A percentile compares a stretch with the other conserved stretches of the same genome.
Conservation (phyloP, 2,113 vertebrate genomes). For the Lampris megalopsis region DNA sequence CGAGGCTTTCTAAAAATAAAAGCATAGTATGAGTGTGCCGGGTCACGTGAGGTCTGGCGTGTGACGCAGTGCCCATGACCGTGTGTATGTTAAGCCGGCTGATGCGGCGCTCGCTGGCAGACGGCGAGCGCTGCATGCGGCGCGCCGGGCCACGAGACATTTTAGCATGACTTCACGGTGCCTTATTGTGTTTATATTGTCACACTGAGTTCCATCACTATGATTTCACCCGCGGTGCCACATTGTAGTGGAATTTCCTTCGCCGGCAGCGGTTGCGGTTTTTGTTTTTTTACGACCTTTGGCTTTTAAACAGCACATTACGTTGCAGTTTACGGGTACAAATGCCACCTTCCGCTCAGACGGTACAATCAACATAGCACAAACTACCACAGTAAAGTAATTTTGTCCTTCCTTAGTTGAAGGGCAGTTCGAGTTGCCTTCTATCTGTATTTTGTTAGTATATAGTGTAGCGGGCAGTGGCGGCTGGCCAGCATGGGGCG, state of each 20-base stretch:
- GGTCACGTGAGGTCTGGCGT: slow-evolving; percentile 66
- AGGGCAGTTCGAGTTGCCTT: neutral
- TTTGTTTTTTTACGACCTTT: neutral
- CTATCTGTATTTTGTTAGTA: neutral
- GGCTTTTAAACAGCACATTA: slow-evolving; percentile 7
- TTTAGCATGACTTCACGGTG: slow-evolving; percentile 26
- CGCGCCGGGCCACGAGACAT: slow-evolving; percentile 26
- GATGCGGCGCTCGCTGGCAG: slow-evolving; percentile 37
- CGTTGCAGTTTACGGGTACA: slow-evolving; percentile 16
- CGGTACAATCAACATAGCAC: neutral
- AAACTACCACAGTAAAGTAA: neutral
- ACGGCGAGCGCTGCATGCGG: slow-evolving; percentile 15
- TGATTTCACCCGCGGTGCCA: slow-evolving; percentile 18
- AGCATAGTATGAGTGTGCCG: slow-evolving; percentile 48
- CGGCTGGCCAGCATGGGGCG: no score
- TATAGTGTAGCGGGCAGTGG: no score
- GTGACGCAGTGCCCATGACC: slow-evolving; percentile 44
- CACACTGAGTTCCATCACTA: neutral
- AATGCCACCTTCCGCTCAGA: neutral
- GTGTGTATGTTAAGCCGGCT: slow-evolving; percentile 60
- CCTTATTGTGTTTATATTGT: slow-evolving; percentile 16
- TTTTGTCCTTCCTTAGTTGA: slow-evolving; percentile 1
- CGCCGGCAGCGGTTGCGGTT: slow-evolving; percentile 11
- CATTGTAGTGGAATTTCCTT: slow-evolving; percentile 29
- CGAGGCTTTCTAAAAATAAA: slow-evolving; percentile 43